Evolutionary conservation across 2,797 vertebrate species (phyloP).

Genomic region (Salmo trutta): DNA sequence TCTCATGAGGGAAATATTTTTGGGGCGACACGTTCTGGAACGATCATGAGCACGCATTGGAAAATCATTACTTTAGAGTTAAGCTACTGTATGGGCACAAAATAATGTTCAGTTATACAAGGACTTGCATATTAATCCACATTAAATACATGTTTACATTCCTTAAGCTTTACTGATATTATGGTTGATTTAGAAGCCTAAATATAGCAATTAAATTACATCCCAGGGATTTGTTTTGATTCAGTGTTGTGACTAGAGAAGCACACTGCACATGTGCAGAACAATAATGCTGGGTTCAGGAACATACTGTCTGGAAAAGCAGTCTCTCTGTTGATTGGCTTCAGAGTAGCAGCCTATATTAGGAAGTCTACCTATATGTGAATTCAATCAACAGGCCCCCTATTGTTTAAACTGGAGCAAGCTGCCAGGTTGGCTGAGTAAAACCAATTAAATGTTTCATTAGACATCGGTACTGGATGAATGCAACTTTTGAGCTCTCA

Average conservation of each 20-base stretch:
- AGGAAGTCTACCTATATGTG: conserved; percentile 46
- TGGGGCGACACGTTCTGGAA: not conserved
- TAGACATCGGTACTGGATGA: conserved; percentile 41
- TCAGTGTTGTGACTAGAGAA: conserved; percentile 24
- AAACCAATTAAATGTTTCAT: conserved; percentile 58
- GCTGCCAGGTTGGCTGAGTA: conserved; percentile 43
- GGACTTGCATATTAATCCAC: not conserved
- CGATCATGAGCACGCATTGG: not conserved
- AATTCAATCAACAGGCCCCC: conserved; percentile 53
- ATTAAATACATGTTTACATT: not conserved
- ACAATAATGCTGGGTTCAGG: conserved; percentile 33
- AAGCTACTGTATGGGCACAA: not conserved
- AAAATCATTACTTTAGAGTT: not conserved
- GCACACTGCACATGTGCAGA: conserved; percentile 20
- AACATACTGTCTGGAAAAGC: conserved; percentile 45
- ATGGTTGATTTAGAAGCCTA: conserved; percentile 25
- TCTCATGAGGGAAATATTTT: conserved; percentile 2
- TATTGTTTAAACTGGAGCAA: conserved; percentile 54
- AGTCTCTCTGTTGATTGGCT: conserved; percentile 28
- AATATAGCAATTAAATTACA: conserved; percentile 33
- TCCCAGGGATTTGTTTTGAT: conserved; percentile 23
- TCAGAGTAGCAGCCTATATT: conserved; percentile 28
- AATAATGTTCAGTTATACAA: too few species aligned
- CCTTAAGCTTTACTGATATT: conserved; percentile 22
- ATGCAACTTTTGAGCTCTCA: conserved; percentile 43